Base-by-base conservation (phyloP, 1,140 invertebrate species). In the Bicyclus anynana region DNA sequence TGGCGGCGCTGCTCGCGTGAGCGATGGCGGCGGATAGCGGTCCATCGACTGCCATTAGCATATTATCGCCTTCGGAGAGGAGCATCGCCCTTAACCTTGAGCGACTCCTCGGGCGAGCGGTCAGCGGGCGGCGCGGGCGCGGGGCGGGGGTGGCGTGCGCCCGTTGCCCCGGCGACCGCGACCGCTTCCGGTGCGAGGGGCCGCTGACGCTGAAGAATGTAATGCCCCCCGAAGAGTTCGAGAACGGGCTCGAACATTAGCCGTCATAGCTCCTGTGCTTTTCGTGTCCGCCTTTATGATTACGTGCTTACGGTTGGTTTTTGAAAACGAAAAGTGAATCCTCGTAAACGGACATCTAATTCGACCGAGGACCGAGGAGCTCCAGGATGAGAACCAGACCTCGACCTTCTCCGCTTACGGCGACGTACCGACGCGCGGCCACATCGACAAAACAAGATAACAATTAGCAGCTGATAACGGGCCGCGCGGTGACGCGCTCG, bases 51-150 rank as follows among this genome's bases (percentile, higher is more conserved):
- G 17, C 7, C 3, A 44, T 52, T 52, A 59, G 40, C 33, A 55
- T 27, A 13, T 14, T 40, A 7, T 3, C 1, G 5, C 4, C 7
- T 0, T 16, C 3, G 26, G 20, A 47, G 40, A 59, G 29, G 53
- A 38, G 58, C 56, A 59, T 23, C 38, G 56, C 56, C 69, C 69
- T 68, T 75, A 62, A 72, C 72, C 69, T 68, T 72, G 69, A 2
- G 37, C 1, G 1, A 37, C 1, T n/a, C 18, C 4, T 35, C 5
- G n/a, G 14, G 16, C 5, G 53, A 14, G 10, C 12, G 46, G n/a
- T 14, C 6, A 21, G 3, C 9, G 18, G 9, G 49, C 4, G 35
- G 4, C 16, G 35, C 14, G 16, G 13, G 35, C 1, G 35, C 7
- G 16, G 37, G 29, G 38, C 29, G 33, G 5, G 18, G 46, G 49